A percentile compares a stretch with the other conserved stretches of the same genome.
phyloP scores from a whole-genome alignment of 1,140 invertebrate species.

The Hyphantria cunea region DNA sequence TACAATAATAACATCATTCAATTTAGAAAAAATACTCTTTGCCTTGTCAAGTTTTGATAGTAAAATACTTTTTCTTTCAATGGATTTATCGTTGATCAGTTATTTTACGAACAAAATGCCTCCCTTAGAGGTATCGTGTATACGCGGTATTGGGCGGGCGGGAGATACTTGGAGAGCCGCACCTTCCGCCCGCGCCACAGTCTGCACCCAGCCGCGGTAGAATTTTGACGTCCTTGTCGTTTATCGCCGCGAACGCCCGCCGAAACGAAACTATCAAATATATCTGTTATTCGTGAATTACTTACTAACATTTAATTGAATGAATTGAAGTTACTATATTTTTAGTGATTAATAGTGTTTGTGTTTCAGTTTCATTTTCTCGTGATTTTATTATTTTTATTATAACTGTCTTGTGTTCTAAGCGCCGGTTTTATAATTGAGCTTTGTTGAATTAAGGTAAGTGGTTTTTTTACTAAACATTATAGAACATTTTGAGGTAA shows the following conservation, averaged over 20 bases:
- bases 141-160: constrained; percentile 29
- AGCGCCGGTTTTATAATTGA: constrained; percentile 23
- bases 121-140: constrained; percentile 28
- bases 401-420: constrained; percentile 6
- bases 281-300: constrained; percentile 17
- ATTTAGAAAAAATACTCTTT: too few relatives aligned
- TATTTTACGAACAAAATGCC: too few relatives aligned
- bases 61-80: too few relatives aligned
- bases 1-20: too few relatives aligned
- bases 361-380: constrained; percentile 13
- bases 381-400: constrained; percentile 17
- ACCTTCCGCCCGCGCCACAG: constrained; percentile 32
- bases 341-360: constrained; percentile 12
- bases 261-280: not conserved
- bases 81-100: too few relatives aligned
- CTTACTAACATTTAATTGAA: constrained; percentile 1
- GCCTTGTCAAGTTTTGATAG: too few relatives aligned
- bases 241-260: not conserved
- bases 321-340: constrained; percentile 2
- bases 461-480: constrained; percentile 14
- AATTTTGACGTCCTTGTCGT: not conserved
- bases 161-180: constrained; percentile 13
- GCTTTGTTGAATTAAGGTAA: constrained; percentile 30
- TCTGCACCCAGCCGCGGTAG: constrained; percentile 8
- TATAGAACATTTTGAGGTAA: constrained; percentile 11